Evolutionary conservation across 2,888 invertebrate genomes (phyloP).

Genomic region (Agrochola macilenta): DNA sequence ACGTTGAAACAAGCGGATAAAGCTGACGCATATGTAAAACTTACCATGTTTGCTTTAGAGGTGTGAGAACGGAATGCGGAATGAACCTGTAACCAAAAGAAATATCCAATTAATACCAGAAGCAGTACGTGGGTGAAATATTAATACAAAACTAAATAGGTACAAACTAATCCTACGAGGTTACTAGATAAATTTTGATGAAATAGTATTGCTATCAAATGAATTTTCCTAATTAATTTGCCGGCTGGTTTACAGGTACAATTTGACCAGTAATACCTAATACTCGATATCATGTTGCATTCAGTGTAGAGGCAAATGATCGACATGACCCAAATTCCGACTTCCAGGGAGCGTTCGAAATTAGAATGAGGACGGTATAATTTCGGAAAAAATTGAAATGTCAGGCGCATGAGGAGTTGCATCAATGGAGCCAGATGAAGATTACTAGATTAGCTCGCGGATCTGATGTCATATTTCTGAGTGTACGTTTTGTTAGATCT

Average conservation of each 20-base stretch:
- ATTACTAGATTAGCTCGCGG: constrained; percentile 50
- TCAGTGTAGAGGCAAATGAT: constrained; percentile 72
- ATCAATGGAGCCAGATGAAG: constrained; percentile 56
- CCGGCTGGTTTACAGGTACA: constrained; percentile 50
- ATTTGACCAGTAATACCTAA: constrained; percentile 69
- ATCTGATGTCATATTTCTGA: constrained; percentile 38
- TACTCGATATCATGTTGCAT: constrained; percentile 72
- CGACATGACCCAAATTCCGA: constrained; percentile 80
- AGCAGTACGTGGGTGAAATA: constrained; percentile 19
- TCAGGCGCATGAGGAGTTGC: constrained; percentile 41
- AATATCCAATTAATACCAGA: constrained; percentile 41
- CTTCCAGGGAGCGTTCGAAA: constrained; percentile 39
- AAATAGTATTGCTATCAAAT: constrained; percentile 24
- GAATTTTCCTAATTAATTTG: constrained; percentile 45
- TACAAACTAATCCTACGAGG: constrained; percentile 12
- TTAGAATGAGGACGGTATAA: constrained; percentile 24
- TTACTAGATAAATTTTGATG: constrained; percentile 33
- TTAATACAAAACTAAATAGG: constrained; percentile 15
- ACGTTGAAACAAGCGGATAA: neutral
- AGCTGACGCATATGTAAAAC: constrained; percentile 36
- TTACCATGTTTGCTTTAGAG: constrained; percentile 67
- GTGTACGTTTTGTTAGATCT: constrained; percentile 10
- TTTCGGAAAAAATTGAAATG: constrained; percentile 49
- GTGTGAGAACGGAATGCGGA: constrained; percentile 49
- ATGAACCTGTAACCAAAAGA: constrained; percentile 68